phyloP scores from a whole-genome alignment of 2,888 invertebrate species.

The Drosophila vallismaia region DNA sequence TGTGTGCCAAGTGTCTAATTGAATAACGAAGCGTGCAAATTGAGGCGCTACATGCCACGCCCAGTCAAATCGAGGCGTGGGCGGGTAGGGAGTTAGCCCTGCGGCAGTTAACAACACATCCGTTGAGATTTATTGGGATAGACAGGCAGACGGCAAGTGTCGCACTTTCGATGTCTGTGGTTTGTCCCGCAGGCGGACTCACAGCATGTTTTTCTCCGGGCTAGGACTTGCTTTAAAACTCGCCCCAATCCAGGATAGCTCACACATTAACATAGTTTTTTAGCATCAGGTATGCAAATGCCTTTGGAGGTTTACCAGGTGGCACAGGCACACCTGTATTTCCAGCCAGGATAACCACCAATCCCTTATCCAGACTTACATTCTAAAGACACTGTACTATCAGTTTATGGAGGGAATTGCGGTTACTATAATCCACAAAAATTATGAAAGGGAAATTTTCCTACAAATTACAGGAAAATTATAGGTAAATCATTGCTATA shows the following conservation, averaged over 20 bases:
- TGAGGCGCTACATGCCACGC: slow-evolving; percentile 55
- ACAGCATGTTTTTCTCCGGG: slow-evolving; percentile 34
- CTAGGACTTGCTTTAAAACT: slow-evolving; percentile 57
- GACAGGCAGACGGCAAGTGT: slow-evolving; percentile 21
- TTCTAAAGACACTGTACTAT: slow-evolving; percentile 11
- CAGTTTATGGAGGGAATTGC: background rate
- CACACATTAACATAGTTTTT: slow-evolving; percentile 74
- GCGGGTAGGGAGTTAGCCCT: slow-evolving; percentile 47
- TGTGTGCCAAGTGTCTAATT: slow-evolving; percentile 77
- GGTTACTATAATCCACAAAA: background rate
- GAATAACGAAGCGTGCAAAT: slow-evolving; percentile 80
- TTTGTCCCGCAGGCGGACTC: slow-evolving; percentile 50
- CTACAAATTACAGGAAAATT: background rate
- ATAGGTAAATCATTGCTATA: no score
- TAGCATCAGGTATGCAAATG: slow-evolving; percentile 63
- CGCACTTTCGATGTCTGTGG: slow-evolving; percentile 70
- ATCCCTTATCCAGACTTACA: slow-evolving; percentile 45
- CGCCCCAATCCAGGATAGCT: slow-evolving; percentile 53
- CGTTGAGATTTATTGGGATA: slow-evolving; percentile 67
- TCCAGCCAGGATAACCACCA: background rate
- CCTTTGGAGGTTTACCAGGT: slow-evolving; percentile 66
- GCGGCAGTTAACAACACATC: slow-evolving; percentile 75
- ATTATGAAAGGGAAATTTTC: background rate
- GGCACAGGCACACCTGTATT: slow-evolving; percentile 28
- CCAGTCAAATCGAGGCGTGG: slow-evolving; percentile 20